Evolutionary conservation across 92 coral and sea anemone species (phyloP), one percentile per base, ranked within the genome.

Genomic region (Zoanthus sociatus): DNA sequence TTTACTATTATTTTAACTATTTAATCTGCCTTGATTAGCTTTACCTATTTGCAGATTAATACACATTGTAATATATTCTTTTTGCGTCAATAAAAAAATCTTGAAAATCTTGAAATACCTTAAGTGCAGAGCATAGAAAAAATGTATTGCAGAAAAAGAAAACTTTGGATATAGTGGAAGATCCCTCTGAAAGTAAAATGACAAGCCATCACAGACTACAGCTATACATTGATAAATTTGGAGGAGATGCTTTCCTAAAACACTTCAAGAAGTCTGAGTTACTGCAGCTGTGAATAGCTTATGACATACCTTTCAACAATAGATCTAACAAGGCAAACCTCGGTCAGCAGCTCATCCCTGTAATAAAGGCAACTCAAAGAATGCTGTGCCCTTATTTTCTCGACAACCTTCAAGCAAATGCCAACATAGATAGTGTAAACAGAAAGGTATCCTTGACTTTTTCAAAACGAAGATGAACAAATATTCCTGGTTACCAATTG

Each of bases 301-400:
- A 86, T 76, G 85, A 73, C 14, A 17, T 86, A 9, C 45, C 53
- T 13, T 26, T 33, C 48, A 53, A 76, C 26, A 56, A 44, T 4
- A 86, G 83, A 76, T 51, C 84, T 32, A 86, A 67, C 21, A 86
- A 86, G 67, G 6, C 83, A 37, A 18, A 76, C 15, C 18, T 86
- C 2, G 87, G 83, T 76, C 26, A 50, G 31, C 71, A 55, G 33
- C 89, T 86, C 63, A 60, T 86, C 47, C 89, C 89, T n/a, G 50
- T 32, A 12, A 76, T 86, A 18, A 83, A 66, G 18, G 66, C 44
- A 30, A 83, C 56, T 66, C 26, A 16, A 21, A 11, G 18, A 58
- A 67, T 83, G 87, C 31, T 42, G 15, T 68, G 50, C 58, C 73
- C 87, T 18, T 83, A 83, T 60, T 83, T 64, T 67, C 87, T 83